Percentiles rank a stretch among this genome's conserved stretches.
Conservation (phyloP, 2,797 vertebrate genomes). For the Numenius phaeopus region DNA sequence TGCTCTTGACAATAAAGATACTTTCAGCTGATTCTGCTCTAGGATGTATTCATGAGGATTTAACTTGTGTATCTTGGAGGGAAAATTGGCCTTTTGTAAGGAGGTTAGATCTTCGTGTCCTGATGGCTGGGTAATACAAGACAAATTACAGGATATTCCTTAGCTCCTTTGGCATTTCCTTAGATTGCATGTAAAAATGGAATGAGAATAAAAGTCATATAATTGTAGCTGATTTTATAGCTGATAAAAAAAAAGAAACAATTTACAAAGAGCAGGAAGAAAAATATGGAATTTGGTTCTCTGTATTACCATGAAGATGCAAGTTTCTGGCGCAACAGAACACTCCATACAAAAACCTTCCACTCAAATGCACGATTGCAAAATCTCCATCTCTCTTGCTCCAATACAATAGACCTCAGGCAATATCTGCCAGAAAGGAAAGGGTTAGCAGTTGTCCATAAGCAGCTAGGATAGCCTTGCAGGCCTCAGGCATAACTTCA, state of each 20-base stretch:
- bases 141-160: not conserved
- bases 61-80: not conserved
- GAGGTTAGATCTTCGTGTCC: not conserved
- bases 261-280: not conserved
- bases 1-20: not conserved
- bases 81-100: not conserved
- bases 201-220: not conserved
- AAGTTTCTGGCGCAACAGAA: not conserved
- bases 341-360: not conserved
- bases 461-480: not conserved
- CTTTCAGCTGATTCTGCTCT: not conserved
- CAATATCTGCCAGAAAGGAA: not conserved
- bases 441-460: not conserved
- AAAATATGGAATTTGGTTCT: not conserved
- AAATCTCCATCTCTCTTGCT: not conserved
- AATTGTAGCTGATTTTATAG: not conserved
- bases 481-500: not conserved
- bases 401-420: not conserved
- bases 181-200: not conserved
- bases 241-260: not conserved
- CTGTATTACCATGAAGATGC: not conserved
- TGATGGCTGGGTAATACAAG: not conserved
- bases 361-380: not conserved
- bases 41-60: not conserved
- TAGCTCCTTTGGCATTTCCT: not conserved